Evolutionary conservation across 2,113 vertebrate species (phyloP), one percentile per base, ranked within the genome.

Genomic region (Scomber colias): DNA sequence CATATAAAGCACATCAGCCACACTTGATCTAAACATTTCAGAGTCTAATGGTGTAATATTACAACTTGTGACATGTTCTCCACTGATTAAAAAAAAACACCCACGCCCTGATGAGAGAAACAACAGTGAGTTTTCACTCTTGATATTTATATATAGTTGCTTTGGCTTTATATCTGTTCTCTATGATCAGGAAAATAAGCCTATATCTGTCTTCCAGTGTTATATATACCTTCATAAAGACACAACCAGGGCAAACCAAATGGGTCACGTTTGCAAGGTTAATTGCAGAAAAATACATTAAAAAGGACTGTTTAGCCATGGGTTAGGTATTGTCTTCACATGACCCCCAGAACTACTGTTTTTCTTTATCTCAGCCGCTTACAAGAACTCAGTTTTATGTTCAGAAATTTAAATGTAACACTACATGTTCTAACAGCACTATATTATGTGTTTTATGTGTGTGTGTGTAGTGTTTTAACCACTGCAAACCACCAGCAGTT

Each of bases 91-190:
- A 88, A 79, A 55, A 86, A 88, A 79, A 77, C 67, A 81, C 78
- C 49, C 66, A 70, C 44, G 30, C 60, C 62, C 79, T 79, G 75
- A 92, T 87, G 82, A 87, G 80, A 92, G 88, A 87, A 84, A 66
- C 81, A 87, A 87, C 71, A 79, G 78, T 73, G 81, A 92, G 86
- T 91, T 87, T 76, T 62, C 46, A 63, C 48, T 48, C 53, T 75
- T 19, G 48, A 68, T 89, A 92, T 93, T 92, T 92, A 91, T 53
- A 82, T 79, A 89, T 90, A 79, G 62, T 86, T 78, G 57, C 71
- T 82, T 84, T 87, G 79, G 77, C 77, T 82, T 72, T 88, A 85
- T 83, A 85, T 88, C 85, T 89, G 56, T 74, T 21, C 83, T 66
- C 77, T 19, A 15, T 11, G 78, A 66, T 82, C 66, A 74, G 87